Evolutionary conservation across 37 sponge, comb jelly and placozoan species (phyloP).

Genomic region (Chondrosia reniformis): DNA sequence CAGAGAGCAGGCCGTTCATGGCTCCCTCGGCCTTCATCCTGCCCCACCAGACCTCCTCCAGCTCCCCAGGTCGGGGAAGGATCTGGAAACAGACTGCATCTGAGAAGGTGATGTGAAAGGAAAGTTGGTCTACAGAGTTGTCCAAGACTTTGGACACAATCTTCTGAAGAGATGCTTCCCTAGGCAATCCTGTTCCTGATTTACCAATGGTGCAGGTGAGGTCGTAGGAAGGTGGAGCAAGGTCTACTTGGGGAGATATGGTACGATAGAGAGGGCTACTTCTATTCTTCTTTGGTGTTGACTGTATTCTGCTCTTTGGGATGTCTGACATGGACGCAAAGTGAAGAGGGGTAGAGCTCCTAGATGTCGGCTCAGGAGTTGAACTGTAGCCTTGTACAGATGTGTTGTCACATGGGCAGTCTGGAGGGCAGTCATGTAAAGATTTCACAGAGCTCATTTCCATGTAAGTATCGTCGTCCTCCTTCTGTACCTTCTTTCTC

Average conservation of each 20-base stretch:
- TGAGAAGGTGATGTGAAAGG: constrained; percentile 54
- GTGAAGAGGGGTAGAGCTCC: constrained; percentile 2
- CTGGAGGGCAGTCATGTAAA: not conserved
- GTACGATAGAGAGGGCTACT: constrained; percentile 12
- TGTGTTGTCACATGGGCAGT: not conserved
- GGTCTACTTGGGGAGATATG: not conserved
- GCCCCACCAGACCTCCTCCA: constrained; percentile 39
- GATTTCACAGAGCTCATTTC: constrained; percentile 19
- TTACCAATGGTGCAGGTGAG: constrained; percentile 4
- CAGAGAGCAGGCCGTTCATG: constrained; percentile 38
- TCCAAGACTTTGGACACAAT: constrained; percentile 30
- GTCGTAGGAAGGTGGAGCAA: not conserved
- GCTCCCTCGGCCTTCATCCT: constrained; percentile 37
- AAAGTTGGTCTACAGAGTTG: constrained; percentile 44
- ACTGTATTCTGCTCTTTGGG: not conserved
- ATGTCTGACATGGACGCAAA: not conserved
- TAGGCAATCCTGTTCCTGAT: constrained; percentile 30
- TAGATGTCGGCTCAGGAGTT: not conserved
- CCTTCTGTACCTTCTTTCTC: not conserved
- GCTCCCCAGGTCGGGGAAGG: constrained; percentile 59
- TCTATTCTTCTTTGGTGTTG: not conserved
- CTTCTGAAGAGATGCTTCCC: constrained; percentile 27
- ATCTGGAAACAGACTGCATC: constrained; percentile 67
- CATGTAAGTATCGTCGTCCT: constrained; percentile 15
- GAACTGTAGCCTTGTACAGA: not conserved